Base-by-base conservation (phyloP, 2,113 vertebrate species). In the Melanerpes aurifrons region DNA sequence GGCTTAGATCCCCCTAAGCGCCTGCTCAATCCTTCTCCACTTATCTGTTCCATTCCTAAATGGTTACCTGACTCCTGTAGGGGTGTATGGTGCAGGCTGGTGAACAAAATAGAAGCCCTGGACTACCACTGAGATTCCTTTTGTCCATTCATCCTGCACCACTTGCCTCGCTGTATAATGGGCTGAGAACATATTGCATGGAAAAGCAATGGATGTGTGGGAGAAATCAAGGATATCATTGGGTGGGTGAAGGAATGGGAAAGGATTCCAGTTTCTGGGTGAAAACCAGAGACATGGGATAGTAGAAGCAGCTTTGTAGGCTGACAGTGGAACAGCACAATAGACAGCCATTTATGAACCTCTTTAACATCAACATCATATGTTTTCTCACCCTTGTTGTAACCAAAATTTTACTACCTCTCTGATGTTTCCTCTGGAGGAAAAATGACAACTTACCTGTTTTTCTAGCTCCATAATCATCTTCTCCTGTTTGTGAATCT, bases 381-480 rank as follows among this genome's bases (percentile, higher is more conserved):
- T 53, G 25, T 53, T 72, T 61, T 45, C 43, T 96, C 32, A 53
- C 4, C 6, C 10, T 9, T 91, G 9, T 19, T 59, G 29, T 64
- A 86, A 56, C 28, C 19, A 68, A 22, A 71, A 22, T 77, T 66
- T 26, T 63, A 35, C 17, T 45, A 66, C 19, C 21, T 81, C 62
- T 72, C 12, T 6, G 18, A 58, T 45, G 12, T 45, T 26, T 82
- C 15, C 64, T 48, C 75, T 66, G n/a, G 29, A 50, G n/a, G 12
- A 43, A 93, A 85, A 95, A 62, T 18, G 9, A 28, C 82, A 81
- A 66, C 97, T 97, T 83, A 99, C 99, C 98, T 99, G 98, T 97
- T 98, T 99, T 94, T 99, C 99, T 93, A 99, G 96, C 71, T 99
- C 98, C 25, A 99, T 96, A n/a, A 99, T 99, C 96, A 98, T 99